phyloP scores from a whole-genome alignment of 2,888 invertebrate genomes.

The Galeopsomyia nigrocyanea region DNA sequence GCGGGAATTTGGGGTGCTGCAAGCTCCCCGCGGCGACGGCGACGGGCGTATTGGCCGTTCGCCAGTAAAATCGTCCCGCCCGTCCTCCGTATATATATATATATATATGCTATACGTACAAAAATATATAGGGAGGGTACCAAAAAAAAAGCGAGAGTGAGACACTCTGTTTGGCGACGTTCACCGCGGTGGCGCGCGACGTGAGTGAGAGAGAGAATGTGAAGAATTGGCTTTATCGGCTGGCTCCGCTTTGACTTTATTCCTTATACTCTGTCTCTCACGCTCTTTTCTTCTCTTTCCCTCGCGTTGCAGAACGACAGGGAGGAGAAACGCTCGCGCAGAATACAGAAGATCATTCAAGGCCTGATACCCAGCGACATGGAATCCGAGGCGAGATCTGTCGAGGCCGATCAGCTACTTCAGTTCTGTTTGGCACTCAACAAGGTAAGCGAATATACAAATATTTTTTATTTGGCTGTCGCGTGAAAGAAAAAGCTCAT shows the following conservation, averaged over 20 bases:
- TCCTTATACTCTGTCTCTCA: neutral
- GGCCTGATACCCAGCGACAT: slow-evolving; percentile 67
- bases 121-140: neutral
- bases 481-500: no score
- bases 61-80: slow-evolving; percentile 18
- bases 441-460: slow-evolving; percentile 59
- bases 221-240: slow-evolving; percentile 24
- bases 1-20: neutral
- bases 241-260: neutral
- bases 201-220: neutral
- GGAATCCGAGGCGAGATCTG: slow-evolving; percentile 63
- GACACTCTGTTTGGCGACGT: slow-evolving; percentile 14
- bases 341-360: slow-evolving; percentile 65
- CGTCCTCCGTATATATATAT: neutral
- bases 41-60: slow-evolving; percentile 8
- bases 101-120: no score
- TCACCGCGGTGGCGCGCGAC: no score
- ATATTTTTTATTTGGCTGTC: neutral
- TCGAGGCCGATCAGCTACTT: slow-evolving; percentile 66
- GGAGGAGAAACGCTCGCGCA: slow-evolving; percentile 65
- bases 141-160: neutral
- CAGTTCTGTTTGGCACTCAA: slow-evolving; percentile 67
- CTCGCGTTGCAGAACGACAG: slow-evolving; percentile 61
- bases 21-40: neutral
- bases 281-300: slow-evolving; percentile 3